phyloP scores from a whole-genome alignment of 2,113 vertebrate genomes.

The Melanocharis versteri region DNA sequence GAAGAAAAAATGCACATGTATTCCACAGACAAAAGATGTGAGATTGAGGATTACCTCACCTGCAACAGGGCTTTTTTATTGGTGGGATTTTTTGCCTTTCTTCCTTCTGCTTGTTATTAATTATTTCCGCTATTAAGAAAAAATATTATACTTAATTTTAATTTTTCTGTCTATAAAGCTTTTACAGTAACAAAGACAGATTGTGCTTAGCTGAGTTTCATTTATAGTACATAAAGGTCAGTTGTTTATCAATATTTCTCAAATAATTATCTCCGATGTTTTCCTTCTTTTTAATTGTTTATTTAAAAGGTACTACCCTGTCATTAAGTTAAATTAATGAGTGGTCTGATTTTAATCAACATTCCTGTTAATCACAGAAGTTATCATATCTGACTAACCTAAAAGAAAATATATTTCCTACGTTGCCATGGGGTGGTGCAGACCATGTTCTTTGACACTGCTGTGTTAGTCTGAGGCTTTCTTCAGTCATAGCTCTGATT shows the following conservation, averaged over 20 bases:
- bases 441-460: background rate
- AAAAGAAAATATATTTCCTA: background rate
- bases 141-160: background rate
- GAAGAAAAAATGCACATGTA: background rate
- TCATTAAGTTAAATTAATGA: background rate
- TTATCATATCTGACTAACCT: background rate
- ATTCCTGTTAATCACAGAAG: background rate
- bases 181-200: background rate
- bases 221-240: background rate
- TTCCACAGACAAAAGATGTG: background rate
- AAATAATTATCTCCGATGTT: background rate
- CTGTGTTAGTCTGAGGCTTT: background rate
- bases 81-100: background rate
- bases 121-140: background rate
- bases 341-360: background rate
- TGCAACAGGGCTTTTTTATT: background rate
- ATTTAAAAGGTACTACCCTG: background rate
- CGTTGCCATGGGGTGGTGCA: background rate
- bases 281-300: background rate
- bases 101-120: background rate
- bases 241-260: background rate
- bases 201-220: background rate
- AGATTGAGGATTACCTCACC: background rate
- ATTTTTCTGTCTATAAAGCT: background rate
- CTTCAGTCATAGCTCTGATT: background rate